These are phyloP conservation scores for Decapterus maruadsi DNA, from an alignment of 2,797 vertebrate species.

Conservation along the genomic window DNA sequence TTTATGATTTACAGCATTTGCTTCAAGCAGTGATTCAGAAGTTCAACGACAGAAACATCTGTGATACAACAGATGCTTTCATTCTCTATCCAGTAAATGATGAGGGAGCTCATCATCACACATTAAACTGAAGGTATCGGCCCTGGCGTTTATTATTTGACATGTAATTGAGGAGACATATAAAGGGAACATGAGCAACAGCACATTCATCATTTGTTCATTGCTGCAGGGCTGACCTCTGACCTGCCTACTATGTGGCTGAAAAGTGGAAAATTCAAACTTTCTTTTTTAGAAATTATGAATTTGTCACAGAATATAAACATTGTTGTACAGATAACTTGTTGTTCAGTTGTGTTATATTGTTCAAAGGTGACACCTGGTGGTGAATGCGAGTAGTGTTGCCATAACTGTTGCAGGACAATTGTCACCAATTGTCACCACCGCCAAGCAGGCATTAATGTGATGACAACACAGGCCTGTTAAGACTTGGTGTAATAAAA, in stretches of 20 bases:
- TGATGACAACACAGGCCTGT: too few species aligned
- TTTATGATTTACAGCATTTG: not conserved
- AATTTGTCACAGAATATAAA: slow-evolving; percentile 8
- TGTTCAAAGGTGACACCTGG: slow-evolving; percentile 59
- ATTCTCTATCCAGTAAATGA: not conserved
- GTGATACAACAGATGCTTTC: not conserved
- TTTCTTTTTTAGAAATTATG: not conserved
- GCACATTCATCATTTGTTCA: not conserved
- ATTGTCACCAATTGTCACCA: too few species aligned
- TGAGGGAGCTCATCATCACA: not conserved
- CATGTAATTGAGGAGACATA: not conserved
- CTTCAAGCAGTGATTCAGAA: not conserved
- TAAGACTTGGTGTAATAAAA: too few species aligned
- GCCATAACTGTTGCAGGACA: not conserved
- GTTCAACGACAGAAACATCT: not conserved
- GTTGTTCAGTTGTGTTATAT: not conserved
- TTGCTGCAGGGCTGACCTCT: not conserved
- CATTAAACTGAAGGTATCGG: not conserved
- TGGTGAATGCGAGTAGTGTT: slow-evolving; percentile 32
- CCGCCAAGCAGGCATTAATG: too few species aligned
- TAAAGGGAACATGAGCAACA: not conserved
- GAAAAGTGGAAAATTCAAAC: not conserved
- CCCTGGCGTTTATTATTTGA: slow-evolving; percentile 5
- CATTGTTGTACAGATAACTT: not conserved
- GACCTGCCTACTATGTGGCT: not conserved